Evolutionary conservation across 2,888 invertebrate genomes (phyloP).

Genomic region (Stenurella melanura): DNA sequence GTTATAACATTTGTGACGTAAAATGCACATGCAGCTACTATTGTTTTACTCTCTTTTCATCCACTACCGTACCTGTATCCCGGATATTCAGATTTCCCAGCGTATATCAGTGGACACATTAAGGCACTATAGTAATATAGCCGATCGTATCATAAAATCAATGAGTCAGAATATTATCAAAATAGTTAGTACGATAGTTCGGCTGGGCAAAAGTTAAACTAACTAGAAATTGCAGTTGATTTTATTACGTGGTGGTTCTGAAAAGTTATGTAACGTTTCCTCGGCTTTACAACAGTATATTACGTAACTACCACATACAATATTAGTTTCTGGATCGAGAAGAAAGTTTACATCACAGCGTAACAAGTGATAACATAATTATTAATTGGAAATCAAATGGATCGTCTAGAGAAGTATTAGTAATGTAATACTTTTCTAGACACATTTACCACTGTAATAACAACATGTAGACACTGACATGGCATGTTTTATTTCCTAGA

Average conservation of each 20-base stretch:
- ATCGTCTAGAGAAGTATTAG: too few species aligned
- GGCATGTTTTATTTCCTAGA: too few species aligned
- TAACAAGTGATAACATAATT: too few species aligned
- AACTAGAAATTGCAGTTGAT: neutral
- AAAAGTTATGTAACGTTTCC: neutral
- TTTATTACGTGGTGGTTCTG: neutral
- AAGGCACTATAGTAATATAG: neutral
- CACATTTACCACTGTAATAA: too few species aligned
- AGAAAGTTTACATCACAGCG: too few species aligned
- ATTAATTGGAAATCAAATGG: too few species aligned
- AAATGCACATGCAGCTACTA: neutral
- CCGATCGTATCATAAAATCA: conserved; percentile 1
- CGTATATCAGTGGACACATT: conserved; percentile 2
- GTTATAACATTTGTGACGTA: neutral
- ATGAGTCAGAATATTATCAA: neutral
- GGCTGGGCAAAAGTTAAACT: neutral
- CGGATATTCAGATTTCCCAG: neutral
- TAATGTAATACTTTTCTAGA: too few species aligned
- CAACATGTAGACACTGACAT: too few species aligned
- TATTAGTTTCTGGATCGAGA: too few species aligned
- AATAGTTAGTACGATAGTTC: neutral
- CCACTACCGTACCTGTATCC: neutral
- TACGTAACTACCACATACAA: too few species aligned
- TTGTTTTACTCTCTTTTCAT: neutral
- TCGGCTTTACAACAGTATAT: neutral